Base-by-base conservation (phyloP, 2,113 vertebrate species). In the Pterophyllum scalare region DNA sequence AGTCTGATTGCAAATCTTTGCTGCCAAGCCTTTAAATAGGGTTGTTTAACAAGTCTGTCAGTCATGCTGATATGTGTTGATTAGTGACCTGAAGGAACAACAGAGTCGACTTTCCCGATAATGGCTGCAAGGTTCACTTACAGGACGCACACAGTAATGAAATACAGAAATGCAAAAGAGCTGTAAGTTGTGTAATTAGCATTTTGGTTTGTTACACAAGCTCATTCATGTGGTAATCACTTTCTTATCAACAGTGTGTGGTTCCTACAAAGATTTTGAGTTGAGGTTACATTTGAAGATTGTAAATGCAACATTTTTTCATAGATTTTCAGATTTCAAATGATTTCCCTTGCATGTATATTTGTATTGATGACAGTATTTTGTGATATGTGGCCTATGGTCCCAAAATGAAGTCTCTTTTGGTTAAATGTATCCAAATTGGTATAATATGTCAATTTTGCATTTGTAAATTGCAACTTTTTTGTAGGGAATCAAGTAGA, bases 1-100 rank as follows among this genome's bases (percentile, higher is more conserved):
- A 59, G 52, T 77, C 70, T 74, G 59, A 76, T 57, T 77, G 76
- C 38, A 46, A 33, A 40, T 31, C 54, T 60, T 7, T 38, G 28
- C 22, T 54, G 46, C 24, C 54, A 15, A 40, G 70, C 26, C 72
- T 61, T 82, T 80, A 70, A 70, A 79, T 33, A 24, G 62, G 80
- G 22, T 43, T 77, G 72, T 28, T 57, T 70, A 76, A 81, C 62
- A 75, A 60, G 77, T 49, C 33, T 56, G 56, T 35, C 22, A 40
- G 56, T 61, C 28, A 67, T 40, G 75, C n/a, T 52, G 38, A 35
- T 26, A 61, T 10, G 40, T 33, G 75, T 62, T 43, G 6, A 86
- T 72, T 61, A 62, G 60, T 75, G 79, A 57, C 79, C 65, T 2
- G 1, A 26, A 76, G 75, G 61, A 65, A 20, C 7, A 5, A 31